A percentile compares a stretch with the other conserved stretches of the same genome.
Conservation (phyloP, 2,113 vertebrate species). For the Mirounga angustirostris region DNA sequence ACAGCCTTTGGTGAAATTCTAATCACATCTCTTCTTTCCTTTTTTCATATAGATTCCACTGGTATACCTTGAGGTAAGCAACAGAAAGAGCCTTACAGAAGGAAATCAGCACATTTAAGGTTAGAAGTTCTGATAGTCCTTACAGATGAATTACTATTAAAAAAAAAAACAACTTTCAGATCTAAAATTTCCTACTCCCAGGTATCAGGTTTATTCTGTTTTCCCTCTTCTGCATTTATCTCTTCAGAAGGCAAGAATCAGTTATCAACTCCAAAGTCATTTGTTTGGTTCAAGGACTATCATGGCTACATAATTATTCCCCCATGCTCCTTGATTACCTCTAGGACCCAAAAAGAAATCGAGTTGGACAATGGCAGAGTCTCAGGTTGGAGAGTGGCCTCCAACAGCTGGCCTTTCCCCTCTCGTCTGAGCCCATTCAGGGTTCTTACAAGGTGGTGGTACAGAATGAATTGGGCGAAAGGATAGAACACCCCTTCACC, state of each 20-base stretch:
- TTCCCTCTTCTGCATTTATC: neutral
- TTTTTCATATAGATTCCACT: conserved; percentile 36
- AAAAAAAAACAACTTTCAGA: neutral
- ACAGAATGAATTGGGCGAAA: conserved; percentile 66
- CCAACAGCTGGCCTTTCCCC: conserved; percentile 82
- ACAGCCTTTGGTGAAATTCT: neutral
- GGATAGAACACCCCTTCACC: conserved; percentile 60
- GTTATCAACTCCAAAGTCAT: neutral
- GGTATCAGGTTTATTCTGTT: neutral
- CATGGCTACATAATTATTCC: neutral
- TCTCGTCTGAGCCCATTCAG: conserved; percentile 85
- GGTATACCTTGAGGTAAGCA: conserved; percentile 63
- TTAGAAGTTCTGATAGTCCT: neutral
- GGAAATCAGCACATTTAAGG: neutral
- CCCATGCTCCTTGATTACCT: neutral
- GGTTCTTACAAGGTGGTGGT: conserved; percentile 85
- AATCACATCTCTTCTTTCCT: neutral
- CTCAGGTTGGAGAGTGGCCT: conserved; percentile 81
- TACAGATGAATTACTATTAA: neutral
- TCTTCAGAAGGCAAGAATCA: neutral
- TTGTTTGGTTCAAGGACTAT: neutral
- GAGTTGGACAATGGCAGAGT: conserved; percentile 84
- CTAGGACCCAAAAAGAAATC: conserved; percentile 86
- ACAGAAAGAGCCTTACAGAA: neutral
- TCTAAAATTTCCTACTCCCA: neutral